phyloP scores from a whole-genome alignment of 2,113 vertebrate species.

The Canis aureus region DNA sequence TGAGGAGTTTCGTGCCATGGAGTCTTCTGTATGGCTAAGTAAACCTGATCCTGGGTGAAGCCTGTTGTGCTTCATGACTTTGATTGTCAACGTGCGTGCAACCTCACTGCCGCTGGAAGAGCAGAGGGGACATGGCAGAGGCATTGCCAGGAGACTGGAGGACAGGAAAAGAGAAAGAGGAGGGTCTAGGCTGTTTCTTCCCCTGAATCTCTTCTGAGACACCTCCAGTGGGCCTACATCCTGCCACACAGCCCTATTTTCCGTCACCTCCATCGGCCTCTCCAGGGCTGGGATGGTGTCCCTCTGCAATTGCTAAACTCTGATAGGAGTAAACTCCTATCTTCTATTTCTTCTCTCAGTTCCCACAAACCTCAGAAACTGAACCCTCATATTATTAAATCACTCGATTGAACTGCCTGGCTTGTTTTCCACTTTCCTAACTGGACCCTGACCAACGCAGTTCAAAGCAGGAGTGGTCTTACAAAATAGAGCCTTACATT shows the following conservation, averaged over 20 bases:
- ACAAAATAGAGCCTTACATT: background rate
- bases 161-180: background rate
- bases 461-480: background rate
- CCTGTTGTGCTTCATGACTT: background rate
- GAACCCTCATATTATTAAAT: background rate
- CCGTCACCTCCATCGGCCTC: background rate
- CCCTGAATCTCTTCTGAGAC: background rate
- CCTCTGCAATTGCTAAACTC: background rate
- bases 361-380: background rate
- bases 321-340: background rate
- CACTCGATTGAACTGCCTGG: background rate
- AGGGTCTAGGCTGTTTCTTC: background rate
- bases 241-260: background rate
- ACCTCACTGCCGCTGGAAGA: background rate
- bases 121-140: background rate
- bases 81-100: background rate
- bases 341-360: background rate
- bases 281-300: background rate
- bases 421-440: background rate
- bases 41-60: background rate
- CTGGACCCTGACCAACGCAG: background rate
- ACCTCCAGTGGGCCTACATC: background rate
- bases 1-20: background rate
- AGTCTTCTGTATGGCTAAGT: background rate
- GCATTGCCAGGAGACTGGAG: background rate